phyloP scores from a whole-genome alignment of 92 coral and sea anemone species.

The Galaxea fascicularis region DNA sequence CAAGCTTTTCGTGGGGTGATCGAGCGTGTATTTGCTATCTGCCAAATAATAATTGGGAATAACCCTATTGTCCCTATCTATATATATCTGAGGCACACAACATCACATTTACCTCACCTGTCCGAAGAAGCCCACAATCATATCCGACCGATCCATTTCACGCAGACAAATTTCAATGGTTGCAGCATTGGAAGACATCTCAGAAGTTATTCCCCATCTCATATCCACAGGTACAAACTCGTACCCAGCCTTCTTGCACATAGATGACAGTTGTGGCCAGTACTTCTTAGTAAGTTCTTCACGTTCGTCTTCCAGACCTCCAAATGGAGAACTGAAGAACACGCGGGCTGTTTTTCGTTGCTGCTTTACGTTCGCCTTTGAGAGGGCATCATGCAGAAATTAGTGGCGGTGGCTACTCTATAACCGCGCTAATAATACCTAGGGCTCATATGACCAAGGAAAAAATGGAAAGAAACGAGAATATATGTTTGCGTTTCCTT shows the following conservation, averaged over 20 bases:
- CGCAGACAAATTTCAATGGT: slow-evolving; percentile 90
- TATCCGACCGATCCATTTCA: slow-evolving; percentile 95
- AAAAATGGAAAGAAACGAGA: not conserved
- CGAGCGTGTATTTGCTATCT: too few species aligned
- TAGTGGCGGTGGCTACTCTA: not conserved
- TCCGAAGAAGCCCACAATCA: slow-evolving; percentile 97
- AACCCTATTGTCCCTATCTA: not conserved
- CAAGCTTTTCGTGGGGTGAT: too few species aligned
- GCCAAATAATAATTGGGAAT: too few species aligned
- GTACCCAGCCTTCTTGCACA: slow-evolving; percentile 91
- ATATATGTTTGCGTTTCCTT: not conserved
- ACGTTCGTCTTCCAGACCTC: slow-evolving; percentile 95
- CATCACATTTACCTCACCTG: slow-evolving; percentile 65
- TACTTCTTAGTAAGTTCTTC: slow-evolving; percentile 94
- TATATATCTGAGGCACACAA: not conserved
- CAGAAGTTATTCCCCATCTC: slow-evolving; percentile 96
- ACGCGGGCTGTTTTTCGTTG: slow-evolving; percentile 86
- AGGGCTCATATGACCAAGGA: not conserved
- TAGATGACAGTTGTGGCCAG: slow-evolving; percentile 91
- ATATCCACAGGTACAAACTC: slow-evolving; percentile 94
- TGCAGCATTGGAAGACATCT: slow-evolving; percentile 93
- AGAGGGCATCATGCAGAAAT: not conserved
- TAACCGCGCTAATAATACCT: not conserved
- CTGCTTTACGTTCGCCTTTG: slow-evolving; percentile 8
- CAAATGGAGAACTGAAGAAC: slow-evolving; percentile 96